phyloP scores from a whole-genome alignment of 2,888 invertebrate genomes.

The Cheilosia urbana region DNA sequence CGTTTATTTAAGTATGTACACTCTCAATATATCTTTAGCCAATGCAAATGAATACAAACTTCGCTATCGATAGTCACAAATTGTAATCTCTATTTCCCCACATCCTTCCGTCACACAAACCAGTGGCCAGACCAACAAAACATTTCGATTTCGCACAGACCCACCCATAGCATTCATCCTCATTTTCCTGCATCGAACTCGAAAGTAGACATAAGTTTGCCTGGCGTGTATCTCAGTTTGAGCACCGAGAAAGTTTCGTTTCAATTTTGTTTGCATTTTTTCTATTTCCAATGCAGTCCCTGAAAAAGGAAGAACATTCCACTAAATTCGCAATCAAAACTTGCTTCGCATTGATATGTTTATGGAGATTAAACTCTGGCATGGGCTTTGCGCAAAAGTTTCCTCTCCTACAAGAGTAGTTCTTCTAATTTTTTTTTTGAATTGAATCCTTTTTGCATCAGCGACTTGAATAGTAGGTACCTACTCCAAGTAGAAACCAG shows the following conservation, averaged over 20 bases:
- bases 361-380: slow-evolving; percentile 66
- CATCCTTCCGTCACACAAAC: background rate
- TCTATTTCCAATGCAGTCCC: slow-evolving; percentile 26
- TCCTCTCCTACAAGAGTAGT: background rate
- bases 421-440: background rate
- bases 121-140: background rate
- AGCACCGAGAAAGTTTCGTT: slow-evolving; percentile 20
- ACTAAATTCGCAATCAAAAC: slow-evolving; percentile 65
- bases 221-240: background rate
- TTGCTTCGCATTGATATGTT: slow-evolving; percentile 71
- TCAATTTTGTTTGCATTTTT: slow-evolving; percentile 25
- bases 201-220: slow-evolving; percentile 37
- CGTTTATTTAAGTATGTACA: too few relatives aligned
- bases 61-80: background rate
- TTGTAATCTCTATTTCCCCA: background rate
- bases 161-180: slow-evolving; percentile 24
- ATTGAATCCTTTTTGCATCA: slow-evolving; percentile 4
- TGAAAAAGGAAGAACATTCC: slow-evolving; percentile 19
- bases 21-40: too few relatives aligned
- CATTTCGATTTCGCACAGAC: background rate
- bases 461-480: background rate
- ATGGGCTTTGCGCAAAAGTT: slow-evolving; percentile 26
- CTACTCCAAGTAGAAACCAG: background rate
- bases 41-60: too few relatives aligned
- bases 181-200: slow-evolving; percentile 9